phyloP scores from a whole-genome alignment of 2,888 invertebrate genomes.

The Actias luna region DNA sequence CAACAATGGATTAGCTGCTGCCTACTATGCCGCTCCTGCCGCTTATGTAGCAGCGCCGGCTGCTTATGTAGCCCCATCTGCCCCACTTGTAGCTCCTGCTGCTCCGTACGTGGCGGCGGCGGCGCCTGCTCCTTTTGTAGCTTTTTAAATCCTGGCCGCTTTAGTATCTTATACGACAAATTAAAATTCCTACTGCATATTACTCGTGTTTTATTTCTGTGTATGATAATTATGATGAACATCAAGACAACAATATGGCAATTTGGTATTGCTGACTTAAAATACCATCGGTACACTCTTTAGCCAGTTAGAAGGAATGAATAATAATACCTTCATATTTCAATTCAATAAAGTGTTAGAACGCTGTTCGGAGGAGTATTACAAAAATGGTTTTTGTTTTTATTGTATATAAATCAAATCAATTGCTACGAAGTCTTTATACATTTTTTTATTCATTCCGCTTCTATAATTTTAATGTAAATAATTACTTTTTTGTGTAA shows the following conservation, averaged over 20 bases:
- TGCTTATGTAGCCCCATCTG: conserved; percentile 40
- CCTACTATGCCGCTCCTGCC: conserved; percentile 69
- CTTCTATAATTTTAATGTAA: too few relatives aligned
- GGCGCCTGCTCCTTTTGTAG: conserved; percentile 39
- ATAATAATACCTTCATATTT: not conserved
- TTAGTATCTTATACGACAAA: conserved; percentile 45
- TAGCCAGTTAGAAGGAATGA: not conserved
- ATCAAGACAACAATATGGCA: too few relatives aligned
- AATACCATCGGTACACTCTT: not conserved
- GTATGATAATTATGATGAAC: not conserved
- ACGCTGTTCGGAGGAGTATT: not conserved
- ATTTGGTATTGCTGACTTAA: not conserved
- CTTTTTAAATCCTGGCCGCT: conserved; percentile 33
- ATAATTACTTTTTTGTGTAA: too few relatives aligned
- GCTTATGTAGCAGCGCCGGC: conserved; percentile 56
- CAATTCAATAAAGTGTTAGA: not conserved
- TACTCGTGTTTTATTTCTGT: not conserved
- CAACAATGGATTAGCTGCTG: conserved; percentile 78
- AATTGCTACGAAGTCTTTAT: not conserved
- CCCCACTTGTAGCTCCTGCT: conserved; percentile 41
- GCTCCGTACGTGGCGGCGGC: conserved; percentile 45
- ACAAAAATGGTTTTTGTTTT: not conserved
- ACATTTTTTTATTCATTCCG: too few relatives aligned
- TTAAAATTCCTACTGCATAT: conserved; percentile 25
- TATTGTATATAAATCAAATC: not conserved